Percentiles rank a stretch among this genome's conserved stretches.
phyloP scores from a whole-genome alignment of 2,113 vertebrate species.

The Diadophis punctatus region DNA sequence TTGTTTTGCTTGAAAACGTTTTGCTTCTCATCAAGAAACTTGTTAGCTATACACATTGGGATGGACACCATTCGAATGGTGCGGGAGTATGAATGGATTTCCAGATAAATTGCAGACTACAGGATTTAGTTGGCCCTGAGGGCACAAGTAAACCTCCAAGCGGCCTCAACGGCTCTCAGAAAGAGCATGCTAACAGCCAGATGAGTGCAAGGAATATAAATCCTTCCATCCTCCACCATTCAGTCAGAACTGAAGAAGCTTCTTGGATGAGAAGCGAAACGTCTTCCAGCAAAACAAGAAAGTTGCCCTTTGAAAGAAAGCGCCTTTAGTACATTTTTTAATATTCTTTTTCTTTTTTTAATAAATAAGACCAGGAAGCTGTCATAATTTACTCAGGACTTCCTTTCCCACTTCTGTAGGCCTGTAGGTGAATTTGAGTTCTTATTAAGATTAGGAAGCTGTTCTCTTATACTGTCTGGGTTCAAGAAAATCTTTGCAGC shows the following conservation, averaged over 20 bases:
- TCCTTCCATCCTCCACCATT: not conserved
- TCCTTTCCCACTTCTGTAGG: not conserved
- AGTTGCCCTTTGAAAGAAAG: not conserved
- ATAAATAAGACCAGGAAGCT: not conserved
- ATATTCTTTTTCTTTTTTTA: not conserved
- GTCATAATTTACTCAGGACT: not conserved
- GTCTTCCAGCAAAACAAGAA: not conserved
- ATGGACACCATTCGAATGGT: too few species aligned
- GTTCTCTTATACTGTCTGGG: too few species aligned
- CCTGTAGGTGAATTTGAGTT: not conserved
- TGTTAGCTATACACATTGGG: too few species aligned
- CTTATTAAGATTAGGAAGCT: not conserved
- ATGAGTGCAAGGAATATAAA: not conserved
- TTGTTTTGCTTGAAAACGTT: too few species aligned
- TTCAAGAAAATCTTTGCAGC: not conserved
- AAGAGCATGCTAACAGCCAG: not conserved
- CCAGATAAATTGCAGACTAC: too few species aligned
- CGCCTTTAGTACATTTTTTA: not conserved
- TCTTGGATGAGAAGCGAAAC: not conserved
- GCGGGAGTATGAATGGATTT: fast-evolving
- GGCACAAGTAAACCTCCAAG: not conserved
- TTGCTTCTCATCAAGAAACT: too few species aligned
- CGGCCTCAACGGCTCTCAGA: not conserved
- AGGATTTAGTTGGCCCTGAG: too few species aligned
- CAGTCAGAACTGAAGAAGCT: not conserved